A percentile compares a stretch with the other conserved stretches of the same genome.
Evolutionary conservation across 1,140 invertebrate species (phyloP).

Genomic region (Drosophila truncata): DNA sequence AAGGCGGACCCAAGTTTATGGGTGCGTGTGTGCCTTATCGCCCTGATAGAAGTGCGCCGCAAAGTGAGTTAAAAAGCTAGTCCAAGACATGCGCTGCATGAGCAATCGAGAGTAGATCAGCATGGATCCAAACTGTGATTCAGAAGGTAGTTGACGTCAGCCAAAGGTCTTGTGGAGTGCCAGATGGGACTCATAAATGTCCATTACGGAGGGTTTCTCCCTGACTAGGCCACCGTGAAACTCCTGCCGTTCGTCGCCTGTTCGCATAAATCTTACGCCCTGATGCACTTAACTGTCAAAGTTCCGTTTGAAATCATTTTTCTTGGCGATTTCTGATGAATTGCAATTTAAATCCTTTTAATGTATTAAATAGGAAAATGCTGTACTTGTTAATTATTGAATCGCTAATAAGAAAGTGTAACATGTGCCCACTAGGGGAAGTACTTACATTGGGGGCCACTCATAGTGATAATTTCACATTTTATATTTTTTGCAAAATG

Average conservation of each 20-base stretch:
- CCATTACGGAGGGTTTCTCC: slow-evolving; percentile 51
- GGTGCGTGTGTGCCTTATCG: slow-evolving; percentile 78
- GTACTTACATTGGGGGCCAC: not conserved
- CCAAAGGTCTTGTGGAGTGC: slow-evolving; percentile 43
- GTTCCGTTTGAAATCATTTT: slow-evolving; percentile 51
- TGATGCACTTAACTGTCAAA: slow-evolving; percentile 3
- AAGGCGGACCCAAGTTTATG: slow-evolving; percentile 67
- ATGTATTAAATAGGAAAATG: slow-evolving; percentile 16
- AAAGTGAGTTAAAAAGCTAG: slow-evolving; percentile 58
- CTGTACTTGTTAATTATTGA: not conserved
- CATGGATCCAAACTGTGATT: slow-evolving; percentile 27
- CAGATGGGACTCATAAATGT: slow-evolving; percentile 62
- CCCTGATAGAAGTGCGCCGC: slow-evolving; percentile 66
- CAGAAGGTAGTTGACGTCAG: slow-evolving; percentile 46
- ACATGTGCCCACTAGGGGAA: not conserved
- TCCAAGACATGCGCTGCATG: slow-evolving; percentile 62
- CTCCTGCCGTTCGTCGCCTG: slow-evolving; percentile 1
- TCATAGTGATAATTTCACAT: slow-evolving; percentile 4
- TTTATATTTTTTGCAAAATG: slow-evolving; percentile 31
- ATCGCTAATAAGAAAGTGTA: not conserved
- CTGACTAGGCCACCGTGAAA: slow-evolving; percentile 48
- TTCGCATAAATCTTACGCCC: slow-evolving; percentile 60
- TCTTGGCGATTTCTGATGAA: slow-evolving; percentile 16
- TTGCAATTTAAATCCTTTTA: slow-evolving; percentile 4
- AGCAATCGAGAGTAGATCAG: slow-evolving; percentile 42